Base-by-base conservation (phyloP, 2,888 invertebrate genomes). In the Steinernema hermaphroditum region DNA sequence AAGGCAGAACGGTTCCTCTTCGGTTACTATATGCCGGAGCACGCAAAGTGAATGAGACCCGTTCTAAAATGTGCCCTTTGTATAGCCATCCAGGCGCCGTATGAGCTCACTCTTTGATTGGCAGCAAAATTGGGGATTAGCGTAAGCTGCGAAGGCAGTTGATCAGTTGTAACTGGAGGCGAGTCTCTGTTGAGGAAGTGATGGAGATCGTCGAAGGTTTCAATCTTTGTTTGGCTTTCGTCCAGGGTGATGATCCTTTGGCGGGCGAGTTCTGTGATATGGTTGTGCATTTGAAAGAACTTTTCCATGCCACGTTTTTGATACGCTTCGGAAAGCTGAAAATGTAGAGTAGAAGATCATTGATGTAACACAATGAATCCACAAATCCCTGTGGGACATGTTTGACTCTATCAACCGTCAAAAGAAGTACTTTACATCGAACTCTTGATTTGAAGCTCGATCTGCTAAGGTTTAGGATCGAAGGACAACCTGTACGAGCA, bases 301-400 rank as follows among this genome's bases (percentile, higher is more conserved):
- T 54, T 54, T 22, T 54, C 27, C 6, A 54, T 16, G 22, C 54
- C 54, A 22, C n/a, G 19, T 12, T 19, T 12, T 4, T 54, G 54
- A 27, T 54, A 54, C 9, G 24, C 54, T 22, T 54, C 54, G 27
- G 54, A 9, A 6, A 54, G 54, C 54, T 54, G 27, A 54, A 54
- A 54, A 19, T 46, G 46, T 4, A 37, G 12, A 37, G 37, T 37
- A 37, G 37, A 37, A n/a, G n/a, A n/a, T n/a, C n/a, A n/a, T n/a
- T n/a, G n/a, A n/a, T n/a, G n/a, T n/a, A n/a, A n/a, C n/a, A n/a
- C n/a, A n/a, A n/a, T n/a, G n/a, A n/a, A n/a, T n/a, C n/a, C n/a
- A n/a, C n/a, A n/a, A n/a, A n/a, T n/a, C n/a, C n/a, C n/a, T n/a
- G n/a, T n/a, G n/a, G n/a, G n/a, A n/a, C n/a, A n/a, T n/a, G n/a